These are phyloP conservation scores for Scaptomyza cyrtandrae DNA, from an alignment of 2,888 invertebrate species.

Conservation along the genomic window DNA sequence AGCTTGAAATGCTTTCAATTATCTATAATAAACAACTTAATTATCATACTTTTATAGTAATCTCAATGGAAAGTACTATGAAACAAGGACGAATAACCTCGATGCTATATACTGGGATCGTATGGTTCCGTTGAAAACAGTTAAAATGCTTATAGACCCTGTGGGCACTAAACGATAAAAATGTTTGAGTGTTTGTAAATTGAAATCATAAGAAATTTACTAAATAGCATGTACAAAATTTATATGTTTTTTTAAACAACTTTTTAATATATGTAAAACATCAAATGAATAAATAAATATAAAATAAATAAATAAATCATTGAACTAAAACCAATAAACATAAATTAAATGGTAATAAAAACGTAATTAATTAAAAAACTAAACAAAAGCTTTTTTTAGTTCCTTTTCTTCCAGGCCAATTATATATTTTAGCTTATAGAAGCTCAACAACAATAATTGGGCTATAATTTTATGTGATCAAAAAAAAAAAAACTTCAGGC, in stretches of 20 bases:
- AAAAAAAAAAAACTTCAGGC: not conserved
- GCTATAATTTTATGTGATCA: not conserved
- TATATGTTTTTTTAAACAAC: too few species aligned
- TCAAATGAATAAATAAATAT: too few species aligned
- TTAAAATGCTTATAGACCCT: not conserved
- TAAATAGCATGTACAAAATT: too few species aligned
- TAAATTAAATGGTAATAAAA: too few species aligned
- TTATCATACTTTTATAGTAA: slow-evolving; percentile 3
- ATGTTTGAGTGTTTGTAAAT: too few species aligned
- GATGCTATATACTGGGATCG: not conserved
- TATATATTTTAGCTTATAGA: not conserved
- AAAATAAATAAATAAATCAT: too few species aligned
- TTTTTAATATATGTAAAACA: too few species aligned
- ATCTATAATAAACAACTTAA: not conserved
- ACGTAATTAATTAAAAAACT: too few species aligned
- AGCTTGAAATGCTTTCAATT: not conserved
- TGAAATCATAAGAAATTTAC: too few species aligned
- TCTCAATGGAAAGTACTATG: not conserved
- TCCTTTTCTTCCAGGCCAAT: not conserved
- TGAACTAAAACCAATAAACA: too few species aligned
- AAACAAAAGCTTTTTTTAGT: too few species aligned
- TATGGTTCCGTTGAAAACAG: not conserved
- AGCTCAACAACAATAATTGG: not conserved
- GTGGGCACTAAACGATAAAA: not conserved
- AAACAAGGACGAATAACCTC: not conserved